phyloP scores from a whole-genome alignment of 2,888 invertebrate species.

The Campopleginae sp. region DNA sequence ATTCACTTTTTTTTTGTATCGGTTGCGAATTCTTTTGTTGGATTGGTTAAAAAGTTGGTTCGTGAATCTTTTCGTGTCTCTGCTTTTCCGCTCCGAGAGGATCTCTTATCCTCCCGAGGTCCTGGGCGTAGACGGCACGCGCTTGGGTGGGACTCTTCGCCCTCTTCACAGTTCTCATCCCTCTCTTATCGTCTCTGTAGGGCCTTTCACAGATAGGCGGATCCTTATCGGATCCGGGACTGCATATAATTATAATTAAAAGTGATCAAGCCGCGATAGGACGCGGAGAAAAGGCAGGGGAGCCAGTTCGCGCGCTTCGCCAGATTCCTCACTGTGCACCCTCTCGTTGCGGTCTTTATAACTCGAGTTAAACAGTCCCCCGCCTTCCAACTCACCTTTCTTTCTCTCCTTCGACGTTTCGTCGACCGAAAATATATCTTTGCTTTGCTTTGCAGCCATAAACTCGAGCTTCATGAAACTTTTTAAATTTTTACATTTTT shows the following conservation, averaged over 20 bases:
- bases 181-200: constrained; percentile 60
- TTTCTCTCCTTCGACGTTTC: constrained; percentile 71
- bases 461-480: constrained; percentile 75
- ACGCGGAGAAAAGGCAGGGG: constrained; percentile 2
- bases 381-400: constrained; percentile 40
- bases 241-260: constrained; percentile 84
- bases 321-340: constrained; percentile 53
- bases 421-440: constrained; percentile 61
- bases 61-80: background rate
- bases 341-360: constrained; percentile 48
- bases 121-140: constrained; percentile 83
- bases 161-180: constrained; percentile 60
- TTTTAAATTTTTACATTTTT: too few species aligned
- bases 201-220: constrained; percentile 68
- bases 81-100: constrained; percentile 2
- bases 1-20: too few species aligned
- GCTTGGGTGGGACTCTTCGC: constrained; percentile 80
- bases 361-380: constrained; percentile 47
- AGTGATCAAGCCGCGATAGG: constrained; percentile 82
- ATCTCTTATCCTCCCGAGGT: constrained; percentile 61
- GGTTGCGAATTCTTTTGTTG: background rate
- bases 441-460: constrained; percentile 46
- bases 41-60: background rate
- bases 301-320: constrained; percentile 52
- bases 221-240: constrained; percentile 78